A percentile compares a stretch with the other conserved stretches of the same genome.
These are phyloP conservation scores for Hylyphantes graminicola DNA, from an alignment of 1,140 invertebrate species.

Conservation along the genomic window DNA sequence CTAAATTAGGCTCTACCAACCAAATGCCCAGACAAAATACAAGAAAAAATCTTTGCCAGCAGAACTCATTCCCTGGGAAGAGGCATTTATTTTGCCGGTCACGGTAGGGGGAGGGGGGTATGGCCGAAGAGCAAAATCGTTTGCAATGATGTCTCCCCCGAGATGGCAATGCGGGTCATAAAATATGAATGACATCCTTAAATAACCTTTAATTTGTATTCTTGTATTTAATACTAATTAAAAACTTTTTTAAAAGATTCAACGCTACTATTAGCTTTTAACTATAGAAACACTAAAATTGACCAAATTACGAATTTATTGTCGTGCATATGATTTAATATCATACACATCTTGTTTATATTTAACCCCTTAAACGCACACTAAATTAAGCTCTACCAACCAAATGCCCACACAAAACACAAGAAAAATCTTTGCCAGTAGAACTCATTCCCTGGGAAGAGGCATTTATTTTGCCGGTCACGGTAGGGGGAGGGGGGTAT, in stretches of 20 bases:
- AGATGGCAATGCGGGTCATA: constrained; percentile 41
- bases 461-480: constrained; percentile 53
- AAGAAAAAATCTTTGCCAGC: background rate
- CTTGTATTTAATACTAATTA: too few relatives aligned
- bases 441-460: constrained; percentile 6
- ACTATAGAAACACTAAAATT: too few relatives aligned
- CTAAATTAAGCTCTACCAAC: too few relatives aligned
- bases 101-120: background rate
- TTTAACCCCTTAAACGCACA: too few relatives aligned
- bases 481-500: background rate
- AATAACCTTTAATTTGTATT: too few relatives aligned
- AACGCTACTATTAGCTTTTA: too few relatives aligned
- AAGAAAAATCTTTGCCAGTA: constrained; percentile 13
- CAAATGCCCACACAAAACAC: background rate
- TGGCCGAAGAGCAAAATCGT: constrained; percentile 23
- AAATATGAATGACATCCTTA: constrained; percentile 61
- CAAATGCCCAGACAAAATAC: background rate
- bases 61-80: constrained; percentile 6
- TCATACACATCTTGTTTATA: too few relatives aligned
- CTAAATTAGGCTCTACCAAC: too few relatives aligned
- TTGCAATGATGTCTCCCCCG: constrained; percentile 57
- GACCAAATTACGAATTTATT: too few relatives aligned
- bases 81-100: constrained; percentile 54
- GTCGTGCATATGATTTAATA: too few relatives aligned
- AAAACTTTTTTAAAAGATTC: too few relatives aligned